phyloP scores from a whole-genome alignment of 2,113 vertebrate genomes.

The Oncorhynchus masou region DNA sequence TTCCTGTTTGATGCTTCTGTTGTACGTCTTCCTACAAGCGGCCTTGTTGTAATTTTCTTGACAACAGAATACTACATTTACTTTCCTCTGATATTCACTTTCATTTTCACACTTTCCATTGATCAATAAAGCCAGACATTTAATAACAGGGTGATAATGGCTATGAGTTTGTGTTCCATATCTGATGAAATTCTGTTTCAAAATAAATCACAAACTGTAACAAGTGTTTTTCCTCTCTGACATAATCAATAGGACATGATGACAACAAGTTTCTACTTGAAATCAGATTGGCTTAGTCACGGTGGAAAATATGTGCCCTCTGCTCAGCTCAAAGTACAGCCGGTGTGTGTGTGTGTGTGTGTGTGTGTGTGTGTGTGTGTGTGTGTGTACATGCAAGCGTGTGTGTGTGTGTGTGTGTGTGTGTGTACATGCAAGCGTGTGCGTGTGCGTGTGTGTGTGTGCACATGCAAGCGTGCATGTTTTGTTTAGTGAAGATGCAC shows the following conservation, averaged over 20 bases:
- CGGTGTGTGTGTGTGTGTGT: no score
- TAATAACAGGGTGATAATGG: neutral
- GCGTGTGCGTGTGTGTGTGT: neutral
- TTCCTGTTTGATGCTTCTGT: slow-evolving; percentile 38
- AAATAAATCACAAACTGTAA: neutral
- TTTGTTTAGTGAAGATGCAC: slow-evolving; percentile 17
- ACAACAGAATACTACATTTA: no score
- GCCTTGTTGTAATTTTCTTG: neutral
- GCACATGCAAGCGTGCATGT: slow-evolving; percentile 14
- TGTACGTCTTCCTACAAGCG: neutral
- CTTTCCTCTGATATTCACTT: neutral
- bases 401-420: slow-evolving; percentile 15
- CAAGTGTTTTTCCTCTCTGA: neutral
- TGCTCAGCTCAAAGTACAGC: neutral
- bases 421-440: neutral
- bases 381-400: neutral
- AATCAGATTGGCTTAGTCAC: slow-evolving; percentile 25
- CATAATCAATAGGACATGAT: slow-evolving; percentile 15
- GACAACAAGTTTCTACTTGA: slow-evolving; percentile 11
- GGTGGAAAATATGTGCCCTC: slow-evolving; percentile 18
- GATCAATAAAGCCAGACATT: neutral
- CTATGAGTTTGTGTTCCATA: neutral
- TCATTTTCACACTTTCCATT: neutral
- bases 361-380: no score
- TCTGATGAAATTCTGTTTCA: slow-evolving; percentile 2